These are phyloP conservation scores for human DNA, from an alignment of 2,113 vertebrate genomes.

Conservation along the genomic window DNA sequence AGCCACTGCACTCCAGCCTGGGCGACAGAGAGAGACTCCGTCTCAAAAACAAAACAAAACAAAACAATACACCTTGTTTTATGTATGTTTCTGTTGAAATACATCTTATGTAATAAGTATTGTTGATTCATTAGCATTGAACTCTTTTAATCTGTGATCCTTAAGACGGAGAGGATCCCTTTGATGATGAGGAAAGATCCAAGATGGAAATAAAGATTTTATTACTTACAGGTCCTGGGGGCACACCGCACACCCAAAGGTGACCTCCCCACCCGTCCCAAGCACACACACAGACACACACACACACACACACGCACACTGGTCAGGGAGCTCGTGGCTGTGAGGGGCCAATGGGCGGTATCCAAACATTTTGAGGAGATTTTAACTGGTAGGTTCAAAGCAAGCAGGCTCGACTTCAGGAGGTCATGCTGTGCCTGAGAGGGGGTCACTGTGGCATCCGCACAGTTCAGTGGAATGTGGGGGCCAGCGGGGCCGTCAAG, in stretches of 20 bases:
- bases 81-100: background rate
- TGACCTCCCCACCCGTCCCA: background rate
- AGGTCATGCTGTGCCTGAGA: background rate
- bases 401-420: background rate
- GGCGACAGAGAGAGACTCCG: too few species aligned
- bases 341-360: background rate
- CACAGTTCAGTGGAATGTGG: background rate
- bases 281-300: too few species aligned
- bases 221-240: background rate
- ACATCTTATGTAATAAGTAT: background rate
- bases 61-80: background rate
- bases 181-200: background rate
- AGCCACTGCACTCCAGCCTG: too few species aligned
- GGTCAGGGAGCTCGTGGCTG: background rate
- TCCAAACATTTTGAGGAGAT: background rate
- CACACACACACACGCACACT: background rate
- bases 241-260: background rate
- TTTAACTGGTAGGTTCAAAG: background rate
- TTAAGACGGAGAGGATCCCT: background rate
- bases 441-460: background rate
- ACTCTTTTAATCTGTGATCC: background rate
- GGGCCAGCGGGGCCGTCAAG: background rate
- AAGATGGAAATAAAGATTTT: background rate
- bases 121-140: background rate
- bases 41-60: too few species aligned